phyloP scores from a whole-genome alignment of 1,140 invertebrate genomes.

The Ladona fulva region DNA sequence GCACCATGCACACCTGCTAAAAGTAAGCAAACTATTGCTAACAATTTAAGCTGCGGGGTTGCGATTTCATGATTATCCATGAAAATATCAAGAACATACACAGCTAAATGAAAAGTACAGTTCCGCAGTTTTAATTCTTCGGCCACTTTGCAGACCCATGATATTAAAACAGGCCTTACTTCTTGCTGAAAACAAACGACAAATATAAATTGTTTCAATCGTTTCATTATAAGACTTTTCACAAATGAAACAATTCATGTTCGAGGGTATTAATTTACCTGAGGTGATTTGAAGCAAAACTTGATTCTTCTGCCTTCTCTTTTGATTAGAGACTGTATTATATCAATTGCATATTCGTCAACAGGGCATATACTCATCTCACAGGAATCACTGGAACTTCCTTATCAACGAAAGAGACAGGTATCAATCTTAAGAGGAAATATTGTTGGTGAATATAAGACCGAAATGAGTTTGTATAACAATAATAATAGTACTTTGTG shows the following conservation, averaged over 20 bases:
- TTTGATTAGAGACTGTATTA: constrained; percentile 12
- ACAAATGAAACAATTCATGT: no score
- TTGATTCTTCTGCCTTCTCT: not conserved
- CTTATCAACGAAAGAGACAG: no score
- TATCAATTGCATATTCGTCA: constrained; percentile 9
- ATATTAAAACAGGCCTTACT: constrained; percentile 38
- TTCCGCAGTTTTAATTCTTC: constrained; percentile 39
- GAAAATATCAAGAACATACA: constrained; percentile 46
- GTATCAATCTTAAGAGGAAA: no score
- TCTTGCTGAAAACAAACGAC: constrained; percentile 33
- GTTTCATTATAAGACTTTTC: no score
- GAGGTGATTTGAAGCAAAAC: not conserved
- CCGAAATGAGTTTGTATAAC: no score
- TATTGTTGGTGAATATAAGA: no score
- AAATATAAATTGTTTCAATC: no score
- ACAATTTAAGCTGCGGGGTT: constrained; percentile 38
- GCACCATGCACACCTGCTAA: constrained; percentile 39
- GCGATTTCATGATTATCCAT: constrained; percentile 47
- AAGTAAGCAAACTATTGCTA: constrained; percentile 42
- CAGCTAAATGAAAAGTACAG: constrained; percentile 43
- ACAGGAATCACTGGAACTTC: no score
- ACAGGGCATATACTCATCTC: no score
- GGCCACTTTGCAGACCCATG: constrained; percentile 36
- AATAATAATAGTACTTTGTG: no score
- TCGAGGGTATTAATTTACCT: constrained; percentile 23